phyloP scores from a whole-genome alignment of 2,113 vertebrate genomes.

The Cettia cetti region DNA sequence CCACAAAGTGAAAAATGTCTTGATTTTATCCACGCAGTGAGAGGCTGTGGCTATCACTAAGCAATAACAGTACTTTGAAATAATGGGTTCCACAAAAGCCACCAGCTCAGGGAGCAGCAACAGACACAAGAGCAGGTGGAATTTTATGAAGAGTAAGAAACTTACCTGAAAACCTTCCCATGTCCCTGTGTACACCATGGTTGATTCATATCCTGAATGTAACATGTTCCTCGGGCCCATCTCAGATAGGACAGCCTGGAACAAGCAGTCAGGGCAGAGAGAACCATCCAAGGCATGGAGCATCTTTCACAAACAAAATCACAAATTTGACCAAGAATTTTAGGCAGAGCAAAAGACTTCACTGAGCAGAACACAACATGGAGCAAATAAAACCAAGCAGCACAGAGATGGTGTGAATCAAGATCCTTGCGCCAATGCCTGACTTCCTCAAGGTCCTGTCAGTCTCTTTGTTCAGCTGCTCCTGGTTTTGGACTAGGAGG shows the following conservation, averaged over 20 bases:
- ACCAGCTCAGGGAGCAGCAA: not conserved
- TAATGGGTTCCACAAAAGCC: not conserved
- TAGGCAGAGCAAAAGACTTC: not conserved
- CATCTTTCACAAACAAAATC: not conserved
- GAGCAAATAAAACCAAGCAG: not conserved
- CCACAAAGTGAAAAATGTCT: not conserved
- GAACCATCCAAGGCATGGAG: not conserved
- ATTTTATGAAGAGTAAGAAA: not conserved
- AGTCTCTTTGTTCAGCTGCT: not conserved
- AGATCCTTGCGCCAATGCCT: not conserved
- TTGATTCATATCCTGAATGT: not conserved
- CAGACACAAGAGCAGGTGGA: not conserved
- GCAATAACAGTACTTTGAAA: not conserved
- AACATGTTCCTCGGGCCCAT: fast-evolving
- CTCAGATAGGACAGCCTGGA: not conserved
- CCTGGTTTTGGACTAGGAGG: not conserved
- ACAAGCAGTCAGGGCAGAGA: not conserved
- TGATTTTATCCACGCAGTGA: not conserved
- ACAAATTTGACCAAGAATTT: not conserved
- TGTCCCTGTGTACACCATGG: not conserved
- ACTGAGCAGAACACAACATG: not conserved
- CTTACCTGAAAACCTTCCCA: not conserved
- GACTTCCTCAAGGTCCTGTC: not conserved
- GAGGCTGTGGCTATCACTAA: not conserved
- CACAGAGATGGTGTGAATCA: not conserved